phyloP scores from a whole-genome alignment of 2,113 vertebrate species.

The Ciconia boyciana region DNA sequence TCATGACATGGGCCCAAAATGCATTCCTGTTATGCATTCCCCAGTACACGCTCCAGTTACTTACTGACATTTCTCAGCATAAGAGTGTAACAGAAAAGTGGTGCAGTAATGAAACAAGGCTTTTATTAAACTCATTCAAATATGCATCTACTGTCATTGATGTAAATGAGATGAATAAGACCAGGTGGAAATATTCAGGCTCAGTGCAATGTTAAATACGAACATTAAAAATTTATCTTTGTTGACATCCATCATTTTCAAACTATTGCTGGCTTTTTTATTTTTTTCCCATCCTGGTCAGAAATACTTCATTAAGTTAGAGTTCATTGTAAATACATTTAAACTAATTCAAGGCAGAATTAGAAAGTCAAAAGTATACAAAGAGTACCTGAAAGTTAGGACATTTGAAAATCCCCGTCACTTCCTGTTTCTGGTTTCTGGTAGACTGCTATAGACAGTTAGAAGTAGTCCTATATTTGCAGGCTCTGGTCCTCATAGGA shows the following conservation, averaged over 20 bases:
- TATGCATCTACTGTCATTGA: neutral
- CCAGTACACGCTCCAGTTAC: neutral
- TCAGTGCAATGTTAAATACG: neutral
- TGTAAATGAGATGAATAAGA: neutral
- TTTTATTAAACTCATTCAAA: conserved; percentile 1
- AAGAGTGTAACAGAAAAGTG: neutral
- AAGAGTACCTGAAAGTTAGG: neutral
- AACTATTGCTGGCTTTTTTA: neutral
- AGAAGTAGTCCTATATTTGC: neutral
- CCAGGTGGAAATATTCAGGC: neutral
- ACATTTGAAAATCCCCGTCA: neutral
- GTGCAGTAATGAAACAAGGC: neutral
- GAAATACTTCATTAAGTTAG: neutral
- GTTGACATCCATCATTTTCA: conserved; percentile 5
- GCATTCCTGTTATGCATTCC: neutral
- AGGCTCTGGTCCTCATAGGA: neutral
- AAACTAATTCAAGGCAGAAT: neutral
- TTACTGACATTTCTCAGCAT: neutral
- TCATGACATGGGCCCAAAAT: neutral
- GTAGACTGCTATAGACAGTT: neutral
- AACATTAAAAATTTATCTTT: neutral
- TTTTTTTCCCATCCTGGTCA: neutral
- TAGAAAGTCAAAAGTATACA: neutral
- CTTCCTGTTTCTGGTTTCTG: neutral
- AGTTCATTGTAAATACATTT: neutral